These are phyloP conservation scores for Synanthedon vespiformis DNA, from an alignment of 2,888 invertebrate genomes.

Conservation along the genomic window DNA sequence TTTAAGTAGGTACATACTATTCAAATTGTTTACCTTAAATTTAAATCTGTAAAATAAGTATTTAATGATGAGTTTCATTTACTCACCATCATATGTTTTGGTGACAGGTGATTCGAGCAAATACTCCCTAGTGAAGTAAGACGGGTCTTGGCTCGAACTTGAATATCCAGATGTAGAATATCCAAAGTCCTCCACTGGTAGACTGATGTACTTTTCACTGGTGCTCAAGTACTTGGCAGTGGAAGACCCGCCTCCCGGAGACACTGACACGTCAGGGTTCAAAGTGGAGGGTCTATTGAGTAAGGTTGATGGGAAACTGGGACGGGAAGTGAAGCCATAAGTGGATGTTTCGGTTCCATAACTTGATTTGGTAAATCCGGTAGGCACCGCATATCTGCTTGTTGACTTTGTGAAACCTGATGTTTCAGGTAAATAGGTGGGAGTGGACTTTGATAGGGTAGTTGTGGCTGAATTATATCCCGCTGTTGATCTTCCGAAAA, in stretches of 20 bases:
- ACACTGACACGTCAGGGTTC: slow-evolving; percentile 1
- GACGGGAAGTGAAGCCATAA: not conserved
- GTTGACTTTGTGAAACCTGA: slow-evolving; percentile 1
- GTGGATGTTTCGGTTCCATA: slow-evolving; percentile 7
- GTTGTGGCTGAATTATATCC: slow-evolving; percentile 17
- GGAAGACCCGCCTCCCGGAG: slow-evolving; percentile 14
- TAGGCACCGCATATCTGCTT: slow-evolving; percentile 2
- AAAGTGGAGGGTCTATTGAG: slow-evolving; percentile 1
- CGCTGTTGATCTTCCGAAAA: slow-evolving; percentile 15
- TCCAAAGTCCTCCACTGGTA: slow-evolving; percentile 26
- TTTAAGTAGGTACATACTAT: not conserved
- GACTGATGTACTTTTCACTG: slow-evolving; percentile 19
- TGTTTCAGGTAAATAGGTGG: slow-evolving; percentile 6
- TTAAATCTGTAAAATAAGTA: not conserved
- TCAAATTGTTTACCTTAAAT: not conserved
- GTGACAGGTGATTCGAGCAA: slow-evolving; percentile 57
- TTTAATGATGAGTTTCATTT: not conserved
- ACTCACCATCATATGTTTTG: slow-evolving; percentile 57
- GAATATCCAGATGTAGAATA: slow-evolving; percentile 39
- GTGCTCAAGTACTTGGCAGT: slow-evolving; percentile 22
- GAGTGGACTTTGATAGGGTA: slow-evolving; percentile 8
- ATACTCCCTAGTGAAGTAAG: slow-evolving; percentile 58
- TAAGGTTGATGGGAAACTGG: not conserved
- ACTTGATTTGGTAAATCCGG: slow-evolving; percentile 8
- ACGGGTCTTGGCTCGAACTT: slow-evolving; percentile 38